These are phyloP conservation scores for Pseudopipra pipra DNA, from an alignment of 2,113 vertebrate genomes.

Conservation along the genomic window DNA sequence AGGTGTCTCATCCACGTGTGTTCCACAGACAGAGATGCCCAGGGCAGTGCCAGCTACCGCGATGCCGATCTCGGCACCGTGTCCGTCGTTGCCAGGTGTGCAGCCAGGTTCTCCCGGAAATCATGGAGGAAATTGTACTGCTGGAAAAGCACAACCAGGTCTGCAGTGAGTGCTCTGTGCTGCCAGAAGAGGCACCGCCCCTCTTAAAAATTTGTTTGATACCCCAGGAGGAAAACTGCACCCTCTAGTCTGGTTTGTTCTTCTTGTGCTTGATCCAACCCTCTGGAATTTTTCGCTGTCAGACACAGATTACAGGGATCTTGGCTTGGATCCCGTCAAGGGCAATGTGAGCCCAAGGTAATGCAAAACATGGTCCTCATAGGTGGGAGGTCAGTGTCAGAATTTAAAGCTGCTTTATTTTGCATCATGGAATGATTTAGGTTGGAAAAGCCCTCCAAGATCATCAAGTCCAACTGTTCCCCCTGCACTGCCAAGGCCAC, in stretches of 20 bases:
- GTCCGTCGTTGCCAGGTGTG: constrained; percentile 73
- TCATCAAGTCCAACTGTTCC: background rate
- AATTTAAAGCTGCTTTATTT: background rate
- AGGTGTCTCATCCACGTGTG: background rate
- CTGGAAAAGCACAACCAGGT: constrained; percentile 62
- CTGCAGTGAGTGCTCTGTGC: background rate
- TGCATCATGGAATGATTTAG: background rate
- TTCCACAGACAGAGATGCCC: background rate
- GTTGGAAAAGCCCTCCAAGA: background rate
- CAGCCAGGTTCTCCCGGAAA: constrained; percentile 80
- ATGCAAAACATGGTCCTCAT: accelerated
- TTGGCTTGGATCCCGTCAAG: background rate
- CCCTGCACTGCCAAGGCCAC: background rate
- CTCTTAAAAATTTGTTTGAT: background rate
- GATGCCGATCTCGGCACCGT: constrained; percentile 77
- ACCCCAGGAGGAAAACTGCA: background rate
- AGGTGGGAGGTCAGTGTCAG: background rate
- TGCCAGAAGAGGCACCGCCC: background rate
- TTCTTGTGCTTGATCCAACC: background rate
- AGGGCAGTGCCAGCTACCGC: constrained; percentile 6
- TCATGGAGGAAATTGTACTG: constrained; percentile 94
- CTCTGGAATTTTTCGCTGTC: background rate
- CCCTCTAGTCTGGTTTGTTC: accelerated
- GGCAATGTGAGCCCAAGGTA: background rate
- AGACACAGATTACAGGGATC: background rate